These are phyloP conservation scores for Rachycentron canadum DNA, from an alignment of 2,797 vertebrate genomes.

Conservation along the genomic window DNA sequence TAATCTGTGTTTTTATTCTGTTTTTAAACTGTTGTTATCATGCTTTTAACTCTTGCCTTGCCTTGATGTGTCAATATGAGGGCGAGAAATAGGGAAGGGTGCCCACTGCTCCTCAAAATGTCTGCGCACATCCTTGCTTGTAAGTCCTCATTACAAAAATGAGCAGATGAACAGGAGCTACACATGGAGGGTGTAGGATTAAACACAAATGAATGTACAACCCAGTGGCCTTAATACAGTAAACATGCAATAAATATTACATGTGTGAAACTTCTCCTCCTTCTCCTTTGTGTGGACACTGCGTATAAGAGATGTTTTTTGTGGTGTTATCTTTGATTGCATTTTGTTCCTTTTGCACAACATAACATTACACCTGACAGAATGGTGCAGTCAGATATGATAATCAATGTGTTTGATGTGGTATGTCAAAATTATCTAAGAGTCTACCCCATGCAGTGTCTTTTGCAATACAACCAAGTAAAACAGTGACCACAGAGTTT, in stretches of 20 bases:
- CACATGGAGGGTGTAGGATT: neutral
- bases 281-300: neutral
- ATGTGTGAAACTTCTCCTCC: constrained; percentile 12
- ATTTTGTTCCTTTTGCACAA: constrained; percentile 8
- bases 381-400: constrained; percentile 4
- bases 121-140: neutral
- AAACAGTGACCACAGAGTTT: neutral
- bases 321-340: constrained; percentile 14
- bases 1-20: too few species aligned
- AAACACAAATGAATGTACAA: neutral
- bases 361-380: neutral
- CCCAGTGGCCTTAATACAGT: neutral
- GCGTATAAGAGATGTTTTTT: constrained; percentile 2
- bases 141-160: neutral
- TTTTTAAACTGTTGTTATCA: too few species aligned
- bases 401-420: constrained; percentile 9
- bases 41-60: too few species aligned
- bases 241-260: neutral
- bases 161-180: neutral
- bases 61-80: neutral
- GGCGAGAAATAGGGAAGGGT: neutral
- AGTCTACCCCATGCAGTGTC: neutral
- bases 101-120: neutral
- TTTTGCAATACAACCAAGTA: neutral
- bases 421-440: neutral